These are phyloP conservation scores for Philypnodon macrostomus DNA, from an alignment of 2,797 vertebrate genomes.

Conservation along the genomic window DNA sequence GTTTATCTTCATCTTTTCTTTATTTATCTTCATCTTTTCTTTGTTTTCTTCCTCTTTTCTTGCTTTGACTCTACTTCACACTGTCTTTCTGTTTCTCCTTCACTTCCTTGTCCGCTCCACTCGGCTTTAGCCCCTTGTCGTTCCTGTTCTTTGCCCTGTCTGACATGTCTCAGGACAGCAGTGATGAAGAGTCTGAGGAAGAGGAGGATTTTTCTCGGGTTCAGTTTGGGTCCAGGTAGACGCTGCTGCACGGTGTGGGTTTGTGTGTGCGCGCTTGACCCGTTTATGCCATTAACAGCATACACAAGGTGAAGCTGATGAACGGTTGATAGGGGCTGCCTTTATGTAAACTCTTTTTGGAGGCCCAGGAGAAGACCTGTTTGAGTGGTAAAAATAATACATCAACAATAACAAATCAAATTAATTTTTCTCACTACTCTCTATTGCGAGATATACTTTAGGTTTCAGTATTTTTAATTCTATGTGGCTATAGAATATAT, in stretches of 20 bases:
- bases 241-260: conserved; percentile 73
- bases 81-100: conserved; percentile 20
- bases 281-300: conserved; percentile 68
- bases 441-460: too few species aligned
- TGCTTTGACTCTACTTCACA: conserved; percentile 20
- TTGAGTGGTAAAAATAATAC: too few species aligned
- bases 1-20: conserved; percentile 65
- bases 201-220: conserved; percentile 93
- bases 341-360: neutral
- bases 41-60: conserved; percentile 68
- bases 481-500: too few species aligned
- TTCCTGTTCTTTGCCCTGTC: conserved; percentile 90
- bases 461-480: too few species aligned
- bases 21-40: conserved; percentile 22
- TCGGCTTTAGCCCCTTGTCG: conserved; percentile 87
- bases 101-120: conserved; percentile 41
- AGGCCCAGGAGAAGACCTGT: neutral
- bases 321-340: neutral
- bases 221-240: conserved; percentile 99
- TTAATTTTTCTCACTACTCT: too few species aligned
- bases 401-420: too few species aligned
- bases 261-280: conserved; percentile 55
- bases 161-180: conserved; percentile 94
- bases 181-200: conserved; percentile 92
- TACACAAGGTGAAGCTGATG: conserved; percentile 21